Evolutionary conservation across 2,113 vertebrate genomes (phyloP).

Genomic region (Trogon melanurus): DNA sequence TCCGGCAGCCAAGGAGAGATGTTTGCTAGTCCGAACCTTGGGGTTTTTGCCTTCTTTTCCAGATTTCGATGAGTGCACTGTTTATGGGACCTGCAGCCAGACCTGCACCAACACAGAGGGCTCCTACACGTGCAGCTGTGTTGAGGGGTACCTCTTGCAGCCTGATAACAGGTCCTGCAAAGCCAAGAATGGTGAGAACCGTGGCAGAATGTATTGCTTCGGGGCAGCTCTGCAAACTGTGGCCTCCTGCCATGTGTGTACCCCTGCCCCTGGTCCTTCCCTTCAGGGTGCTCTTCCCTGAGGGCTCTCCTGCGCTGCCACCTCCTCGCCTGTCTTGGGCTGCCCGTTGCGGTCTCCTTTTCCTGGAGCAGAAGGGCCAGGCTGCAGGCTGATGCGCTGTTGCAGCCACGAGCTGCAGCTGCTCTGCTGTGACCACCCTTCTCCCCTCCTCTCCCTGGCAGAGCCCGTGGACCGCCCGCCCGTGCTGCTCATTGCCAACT

Average conservation of each 20-base stretch:
- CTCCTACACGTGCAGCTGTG: conserved; percentile 91
- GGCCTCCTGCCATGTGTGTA: rapidly evolving
- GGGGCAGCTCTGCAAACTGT: rapidly evolving
- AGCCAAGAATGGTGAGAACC: conserved; percentile 90
- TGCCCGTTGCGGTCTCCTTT: rapidly evolving
- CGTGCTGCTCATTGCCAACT: conserved; percentile 92
- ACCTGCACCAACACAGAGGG: conserved; percentile 89
- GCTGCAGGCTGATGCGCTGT: rapidly evolving
- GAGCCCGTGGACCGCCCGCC: conserved; percentile 92
- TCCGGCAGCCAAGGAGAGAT: rapidly evolving
- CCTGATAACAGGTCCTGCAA: conserved; percentile 97
- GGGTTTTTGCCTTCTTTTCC: neutral
- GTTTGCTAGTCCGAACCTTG: neutral
- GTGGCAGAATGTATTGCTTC: rapidly evolving
- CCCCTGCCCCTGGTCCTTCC: rapidly evolving
- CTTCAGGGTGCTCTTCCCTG: neutral
- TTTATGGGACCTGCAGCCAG: conserved; percentile 97
- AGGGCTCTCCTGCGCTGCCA: neutral
- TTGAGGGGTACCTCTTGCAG: conserved; percentile 94
- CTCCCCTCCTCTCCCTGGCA: conserved; percentile 31
- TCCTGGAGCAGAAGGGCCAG: neutral
- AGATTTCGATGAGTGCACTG: conserved; percentile 94
- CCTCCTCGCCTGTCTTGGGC: rapidly evolving
- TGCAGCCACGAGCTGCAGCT: rapidly evolving
- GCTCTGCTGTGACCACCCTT: neutral